Percentiles rank a stretch among this genome's conserved stretches.
phyloP scores from a whole-genome alignment of 2,888 invertebrate genomes.

The Petrolisthes manimaculis region DNA sequence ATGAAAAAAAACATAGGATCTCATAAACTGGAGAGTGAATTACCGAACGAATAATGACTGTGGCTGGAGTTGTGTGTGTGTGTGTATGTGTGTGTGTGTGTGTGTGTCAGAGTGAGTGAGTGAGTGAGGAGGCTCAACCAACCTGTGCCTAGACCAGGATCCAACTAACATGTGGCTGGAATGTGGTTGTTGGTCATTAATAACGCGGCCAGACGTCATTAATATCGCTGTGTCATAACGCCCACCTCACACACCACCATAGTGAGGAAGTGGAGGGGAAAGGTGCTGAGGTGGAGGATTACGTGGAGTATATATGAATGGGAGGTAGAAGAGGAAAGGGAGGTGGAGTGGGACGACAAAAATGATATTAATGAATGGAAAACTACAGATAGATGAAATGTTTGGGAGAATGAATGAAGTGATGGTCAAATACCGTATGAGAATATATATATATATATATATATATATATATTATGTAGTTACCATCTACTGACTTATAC shows the following conservation, averaged over 20 bases:
- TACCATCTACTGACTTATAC: too few relatives aligned
- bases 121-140: background rate
- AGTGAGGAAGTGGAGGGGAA: too few relatives aligned
- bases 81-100: background rate
- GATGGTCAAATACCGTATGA: too few relatives aligned
- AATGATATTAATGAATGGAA: background rate
- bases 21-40: too few relatives aligned
- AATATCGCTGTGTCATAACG: slow-evolving; percentile 48
- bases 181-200: slow-evolving; percentile 32
- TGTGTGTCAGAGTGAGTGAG: background rate
- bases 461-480: too few relatives aligned
- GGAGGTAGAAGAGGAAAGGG: background rate
- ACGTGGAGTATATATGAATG: background rate
- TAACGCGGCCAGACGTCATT: slow-evolving; percentile 47
- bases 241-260: background rate
- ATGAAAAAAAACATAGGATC: too few relatives aligned
- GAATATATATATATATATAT: too few relatives aligned
- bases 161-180: slow-evolving; percentile 8
- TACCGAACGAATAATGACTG: too few relatives aligned
- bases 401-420: background rate
- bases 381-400: background rate
- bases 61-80: background rate
- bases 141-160: background rate
- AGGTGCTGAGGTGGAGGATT: background rate
- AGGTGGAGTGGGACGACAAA: background rate